Base-by-base conservation (phyloP, 2,797 vertebrate genomes). In the Mormyrus hasselquistii region DNA sequence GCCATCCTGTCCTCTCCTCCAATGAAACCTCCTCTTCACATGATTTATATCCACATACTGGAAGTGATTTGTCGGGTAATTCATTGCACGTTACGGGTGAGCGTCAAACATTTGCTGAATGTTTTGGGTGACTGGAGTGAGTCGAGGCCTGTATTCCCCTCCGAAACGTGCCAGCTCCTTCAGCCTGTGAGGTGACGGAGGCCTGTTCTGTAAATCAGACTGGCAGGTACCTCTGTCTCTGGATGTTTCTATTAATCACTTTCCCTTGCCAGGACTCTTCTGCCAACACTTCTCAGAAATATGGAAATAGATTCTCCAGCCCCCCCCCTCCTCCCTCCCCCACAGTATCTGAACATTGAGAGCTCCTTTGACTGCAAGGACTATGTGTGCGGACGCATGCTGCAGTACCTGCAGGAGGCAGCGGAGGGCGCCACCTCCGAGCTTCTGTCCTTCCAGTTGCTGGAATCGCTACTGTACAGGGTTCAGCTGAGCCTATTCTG, bases 341-440 rank as follows among this genome's bases (percentile, higher is more conserved):
- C 93, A 3, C 90, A 99, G 98, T 99, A 98, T 90, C 89, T 99
- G 92, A 96, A 93, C 90, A 92, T 99, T 92, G 98, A 99, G 94
- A 96, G 92, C 90, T 96, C 97, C 0, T 99, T 98, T 88, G 97
- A 99, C 93, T 98, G 97, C 88, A 99, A 99, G 91, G 98, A 99
- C 94, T 97, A 96, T 0, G 97, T 99, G 0, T 98, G 98, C 82
- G 95, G 95, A 0, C 97, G 97, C 12, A 95, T 98, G 92, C 93
- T 98, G 22, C 96, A 96, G 79, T 98, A 96, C 89, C 95, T 99
- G 2, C 91, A 96, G 90, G 91, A 93, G 34, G 91, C 90, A 44
- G 79, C 94, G 73, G 92, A 90, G 2, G n/a, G 91, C 2, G 93
- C n/a, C 4, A 90, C 93, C 84, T 92, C 94, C 0, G 96, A 96